A percentile compares a stretch with the other conserved stretches of the same genome.
These are phyloP conservation scores for Gracilinanus agilis DNA, from an alignment of 2,113 vertebrate genomes.

Conservation along the genomic window DNA sequence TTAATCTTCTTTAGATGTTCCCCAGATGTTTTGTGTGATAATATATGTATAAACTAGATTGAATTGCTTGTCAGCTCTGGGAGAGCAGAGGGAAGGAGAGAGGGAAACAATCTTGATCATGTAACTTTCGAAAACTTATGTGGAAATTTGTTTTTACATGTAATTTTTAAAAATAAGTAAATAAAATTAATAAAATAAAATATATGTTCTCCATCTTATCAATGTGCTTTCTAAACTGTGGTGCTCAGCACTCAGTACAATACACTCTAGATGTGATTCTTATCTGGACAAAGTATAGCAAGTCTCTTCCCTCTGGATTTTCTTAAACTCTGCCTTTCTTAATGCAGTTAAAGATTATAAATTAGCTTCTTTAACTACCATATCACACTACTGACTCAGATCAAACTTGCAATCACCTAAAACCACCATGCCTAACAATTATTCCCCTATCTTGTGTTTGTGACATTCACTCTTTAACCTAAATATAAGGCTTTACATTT, in stretches of 20 bases:
- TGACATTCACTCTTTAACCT: too few relatives aligned
- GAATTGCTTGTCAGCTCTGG: too few relatives aligned
- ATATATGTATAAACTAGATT: too few relatives aligned
- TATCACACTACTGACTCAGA: background rate
- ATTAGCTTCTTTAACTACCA: background rate
- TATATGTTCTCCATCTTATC: background rate
- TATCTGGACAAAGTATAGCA: background rate
- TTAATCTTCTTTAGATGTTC: background rate
- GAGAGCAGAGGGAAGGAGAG: too few relatives aligned
- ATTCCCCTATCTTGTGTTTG: background rate
- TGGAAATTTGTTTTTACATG: too few relatives aligned
- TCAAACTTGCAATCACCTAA: background rate
- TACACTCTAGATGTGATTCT: background rate
- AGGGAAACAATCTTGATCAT: too few relatives aligned
- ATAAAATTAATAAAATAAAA: too few relatives aligned
- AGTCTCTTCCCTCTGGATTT: background rate
- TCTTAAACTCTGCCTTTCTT: background rate
- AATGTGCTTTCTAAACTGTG: background rate
- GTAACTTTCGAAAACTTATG: too few relatives aligned
- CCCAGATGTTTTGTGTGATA: background rate
- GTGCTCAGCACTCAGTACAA: background rate
- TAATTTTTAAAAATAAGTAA: too few relatives aligned
- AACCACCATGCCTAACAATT: background rate
- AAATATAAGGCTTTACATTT: background rate
- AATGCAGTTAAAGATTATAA: background rate